Evolutionary conservation across 2,797 vertebrate genomes (phyloP), one percentile per base, ranked within the genome.

Genomic region (Typhlichthys eigenmanni): DNA sequence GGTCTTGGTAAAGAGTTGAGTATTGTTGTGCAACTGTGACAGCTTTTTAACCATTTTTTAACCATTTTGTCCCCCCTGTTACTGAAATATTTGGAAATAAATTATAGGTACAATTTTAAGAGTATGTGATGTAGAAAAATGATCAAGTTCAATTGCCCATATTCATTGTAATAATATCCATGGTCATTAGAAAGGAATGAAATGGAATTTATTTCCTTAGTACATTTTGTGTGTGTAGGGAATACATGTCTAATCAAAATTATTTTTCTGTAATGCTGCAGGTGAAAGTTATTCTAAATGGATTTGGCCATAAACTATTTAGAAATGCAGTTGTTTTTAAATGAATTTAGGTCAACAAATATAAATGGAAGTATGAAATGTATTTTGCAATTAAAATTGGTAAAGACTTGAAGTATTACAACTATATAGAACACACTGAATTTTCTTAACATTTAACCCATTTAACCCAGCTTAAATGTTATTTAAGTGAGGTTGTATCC

Each of bases 291-390:
- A 3, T 49, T 60, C 70, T 68, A 9, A 54, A 59, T 24, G 10
- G 0, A 53, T 14, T 49, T 45, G 17, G 54, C 52, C 43, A 55
- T 13, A 58, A 50, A 67, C 12, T 57, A 9, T 50, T 55, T 19
- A 46, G 19, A 45, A 17, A n/a, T 29, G 38, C 13, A 52, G 5
- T 13, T 53, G 5, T 13, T 53, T 62, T 53, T 53, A 53, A 45
- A 5, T 17, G 17, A 3, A 19, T 54, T 67, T 43, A 60, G 62
- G 16, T 53, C 64, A 43, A 52, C 66, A 34, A 2, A 29, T 62
- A n/a, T 56, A 67, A 82, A 79, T 67, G 69, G 62, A 80, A 69
- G 47, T 62, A 13, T 48, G 8, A 64, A 55, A 45, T 6, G 9
- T 43, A 43, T 8, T 43, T 43, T 8, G 38, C 38, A 43, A 43